Percentiles rank a stretch among this genome's conserved stretches.
Conservation (phyloP, 2,797 vertebrate species). For the Hipposideros larvatus region DNA sequence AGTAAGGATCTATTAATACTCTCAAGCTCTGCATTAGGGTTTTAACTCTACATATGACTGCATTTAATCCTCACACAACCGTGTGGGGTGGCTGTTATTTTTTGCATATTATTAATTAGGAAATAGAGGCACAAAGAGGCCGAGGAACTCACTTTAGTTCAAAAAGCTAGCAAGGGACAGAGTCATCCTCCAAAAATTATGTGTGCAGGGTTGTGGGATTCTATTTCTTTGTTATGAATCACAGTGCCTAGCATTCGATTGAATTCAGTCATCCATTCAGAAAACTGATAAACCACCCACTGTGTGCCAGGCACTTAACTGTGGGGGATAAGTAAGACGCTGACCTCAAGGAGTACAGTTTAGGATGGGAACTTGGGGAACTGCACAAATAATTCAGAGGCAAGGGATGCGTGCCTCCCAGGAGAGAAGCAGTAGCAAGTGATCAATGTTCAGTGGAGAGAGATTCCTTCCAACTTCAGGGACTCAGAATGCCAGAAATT, state of each 20-base stretch:
- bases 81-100: neutral
- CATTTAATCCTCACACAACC: neutral
- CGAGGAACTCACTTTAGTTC: neutral
- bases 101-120: conserved; percentile 39
- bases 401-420: neutral
- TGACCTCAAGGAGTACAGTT: neutral
- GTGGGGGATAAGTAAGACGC: neutral
- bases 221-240: conserved; percentile 23
- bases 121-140: conserved; percentile 35
- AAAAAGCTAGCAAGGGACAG: neutral
- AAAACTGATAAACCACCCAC: conserved; percentile 51
- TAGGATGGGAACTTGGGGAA: neutral
- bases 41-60: neutral
- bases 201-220: neutral
- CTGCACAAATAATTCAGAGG: conserved; percentile 25
- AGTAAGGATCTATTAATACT: neutral
- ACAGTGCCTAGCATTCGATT: neutral
- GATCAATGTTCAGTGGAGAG: conserved; percentile 9
- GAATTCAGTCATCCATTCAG: conserved; percentile 20
- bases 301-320: conserved; percentile 29
- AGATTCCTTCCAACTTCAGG: conserved; percentile 48
- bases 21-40: neutral
- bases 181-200: neutral
- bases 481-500: conserved; percentile 61
- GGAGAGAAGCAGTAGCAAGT: neutral